phyloP scores from a whole-genome alignment of 2,113 vertebrate species.

The Poeciliopsis turrubarensis region DNA sequence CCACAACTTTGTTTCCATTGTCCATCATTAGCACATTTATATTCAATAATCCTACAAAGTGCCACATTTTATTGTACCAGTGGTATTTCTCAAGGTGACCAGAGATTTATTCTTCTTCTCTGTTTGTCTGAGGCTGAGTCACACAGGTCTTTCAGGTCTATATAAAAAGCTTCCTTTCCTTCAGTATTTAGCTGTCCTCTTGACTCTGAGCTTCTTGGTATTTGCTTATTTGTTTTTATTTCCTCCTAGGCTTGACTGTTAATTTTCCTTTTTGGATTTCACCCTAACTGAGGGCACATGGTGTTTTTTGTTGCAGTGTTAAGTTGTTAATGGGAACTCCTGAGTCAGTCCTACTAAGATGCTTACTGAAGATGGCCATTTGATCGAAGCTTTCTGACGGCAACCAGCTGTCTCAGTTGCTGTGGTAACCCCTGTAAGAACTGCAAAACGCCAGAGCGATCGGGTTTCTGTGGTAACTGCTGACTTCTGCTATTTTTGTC shows the following conservation, averaged over 20 bases:
- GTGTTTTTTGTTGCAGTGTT: background rate
- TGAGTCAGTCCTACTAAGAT: slow-evolving; percentile 31
- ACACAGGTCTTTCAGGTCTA: no score
- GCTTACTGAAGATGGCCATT: slow-evolving; percentile 61
- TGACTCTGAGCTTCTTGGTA: background rate
- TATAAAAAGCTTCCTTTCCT: no score
- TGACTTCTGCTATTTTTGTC: slow-evolving; percentile 74
- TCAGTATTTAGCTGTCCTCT: no score
- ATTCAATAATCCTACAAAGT: no score
- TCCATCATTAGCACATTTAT: no score
- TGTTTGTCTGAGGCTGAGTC: no score
- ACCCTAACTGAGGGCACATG: background rate
- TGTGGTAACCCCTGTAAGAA: slow-evolving; percentile 74
- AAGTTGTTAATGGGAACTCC: slow-evolving; percentile 21
- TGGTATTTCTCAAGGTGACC: no score
- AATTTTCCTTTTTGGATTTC: background rate
- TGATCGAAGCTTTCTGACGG: slow-evolving; percentile 67
- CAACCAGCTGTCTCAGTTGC: slow-evolving; percentile 82
- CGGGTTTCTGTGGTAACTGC: slow-evolving; percentile 78
- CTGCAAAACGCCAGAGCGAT: slow-evolving; percentile 53
- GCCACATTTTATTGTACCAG: no score
- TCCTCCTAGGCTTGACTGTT: background rate
- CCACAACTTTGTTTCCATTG: no score
- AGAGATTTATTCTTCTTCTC: no score
- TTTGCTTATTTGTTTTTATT: background rate